phyloP scores from a whole-genome alignment of 2,888 invertebrate genomes.

The Spialia ferax region DNA sequence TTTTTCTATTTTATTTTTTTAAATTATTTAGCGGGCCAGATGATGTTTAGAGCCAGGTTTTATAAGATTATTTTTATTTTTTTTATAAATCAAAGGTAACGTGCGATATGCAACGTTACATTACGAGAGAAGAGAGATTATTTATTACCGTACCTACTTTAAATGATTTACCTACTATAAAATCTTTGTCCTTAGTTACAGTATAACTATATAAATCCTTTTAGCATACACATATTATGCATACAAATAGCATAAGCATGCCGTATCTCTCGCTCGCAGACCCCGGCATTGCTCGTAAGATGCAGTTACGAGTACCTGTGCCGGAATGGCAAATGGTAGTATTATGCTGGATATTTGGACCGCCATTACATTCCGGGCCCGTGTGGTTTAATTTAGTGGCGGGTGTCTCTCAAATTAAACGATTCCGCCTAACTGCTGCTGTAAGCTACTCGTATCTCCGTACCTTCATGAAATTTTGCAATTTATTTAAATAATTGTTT shows the following conservation, averaged over 20 bases:
- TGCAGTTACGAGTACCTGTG: constrained; percentile 22
- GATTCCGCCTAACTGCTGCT: not conserved
- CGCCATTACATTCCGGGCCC: constrained; percentile 5
- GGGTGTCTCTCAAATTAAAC: constrained; percentile 3
- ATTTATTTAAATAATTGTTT: not conserved
- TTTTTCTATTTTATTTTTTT: too few relatives aligned
- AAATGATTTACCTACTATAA: not conserved
- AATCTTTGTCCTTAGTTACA: not conserved
- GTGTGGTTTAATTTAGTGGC: constrained; percentile 20
- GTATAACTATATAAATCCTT: not conserved
- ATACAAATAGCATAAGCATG: not conserved
- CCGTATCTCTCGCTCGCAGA: not conserved
- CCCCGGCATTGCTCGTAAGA: constrained; percentile 17
- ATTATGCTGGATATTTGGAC: constrained; percentile 26
- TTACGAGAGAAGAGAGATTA: not conserved
- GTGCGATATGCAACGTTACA: too few relatives aligned
- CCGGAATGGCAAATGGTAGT: constrained; percentile 23
- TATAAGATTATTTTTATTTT: too few relatives aligned
- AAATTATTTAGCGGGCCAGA: too few relatives aligned
- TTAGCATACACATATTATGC: not conserved
- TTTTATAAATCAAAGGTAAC: too few relatives aligned
- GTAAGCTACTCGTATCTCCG: not conserved
- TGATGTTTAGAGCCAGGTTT: too few relatives aligned
- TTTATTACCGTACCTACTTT: not conserved
- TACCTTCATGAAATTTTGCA: not conserved